Conservation (phyloP, 2,113 vertebrate species). For the Callospermophilus lateralis region DNA sequence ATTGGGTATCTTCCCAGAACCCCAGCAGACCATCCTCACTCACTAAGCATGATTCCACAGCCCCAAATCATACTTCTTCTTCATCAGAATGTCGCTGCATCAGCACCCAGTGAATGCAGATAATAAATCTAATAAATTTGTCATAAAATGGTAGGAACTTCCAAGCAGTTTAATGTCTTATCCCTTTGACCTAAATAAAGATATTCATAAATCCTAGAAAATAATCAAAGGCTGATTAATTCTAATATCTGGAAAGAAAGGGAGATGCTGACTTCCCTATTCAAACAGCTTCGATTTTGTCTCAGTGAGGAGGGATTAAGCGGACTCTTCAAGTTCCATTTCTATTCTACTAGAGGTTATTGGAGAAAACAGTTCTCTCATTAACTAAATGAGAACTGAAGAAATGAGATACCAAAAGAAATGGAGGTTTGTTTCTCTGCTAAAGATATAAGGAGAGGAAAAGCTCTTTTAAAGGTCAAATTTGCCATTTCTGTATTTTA, state of each 20-base stretch:
- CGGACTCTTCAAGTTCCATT: background rate
- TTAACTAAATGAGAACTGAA: background rate
- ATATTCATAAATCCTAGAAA: constrained; percentile 8
- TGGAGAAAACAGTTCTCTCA: background rate
- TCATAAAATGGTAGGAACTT: background rate
- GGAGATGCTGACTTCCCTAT: background rate
- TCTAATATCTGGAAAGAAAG: background rate
- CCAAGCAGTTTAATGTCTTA: background rate
- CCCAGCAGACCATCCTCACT: background rate
- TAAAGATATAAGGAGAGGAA: background rate
- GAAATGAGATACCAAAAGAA: background rate
- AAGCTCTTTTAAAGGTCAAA: background rate
- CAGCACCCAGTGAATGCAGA: background rate
- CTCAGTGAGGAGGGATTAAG: background rate
- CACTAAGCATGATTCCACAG: background rate
- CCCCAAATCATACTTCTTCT: too few species aligned
- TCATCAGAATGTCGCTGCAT: too few species aligned
- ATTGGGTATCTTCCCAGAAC: background rate
- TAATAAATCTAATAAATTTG: background rate
- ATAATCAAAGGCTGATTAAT: background rate
- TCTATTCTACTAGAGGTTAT: background rate
- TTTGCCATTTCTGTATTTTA: background rate
- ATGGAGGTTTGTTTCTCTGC: background rate
- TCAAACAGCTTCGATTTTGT: background rate
- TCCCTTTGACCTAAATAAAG: background rate